A percentile compares a stretch with the other conserved stretches of the same genome.
Conservation (phyloP, 2,113 vertebrate genomes). For the Gymnogyps californianus region DNA sequence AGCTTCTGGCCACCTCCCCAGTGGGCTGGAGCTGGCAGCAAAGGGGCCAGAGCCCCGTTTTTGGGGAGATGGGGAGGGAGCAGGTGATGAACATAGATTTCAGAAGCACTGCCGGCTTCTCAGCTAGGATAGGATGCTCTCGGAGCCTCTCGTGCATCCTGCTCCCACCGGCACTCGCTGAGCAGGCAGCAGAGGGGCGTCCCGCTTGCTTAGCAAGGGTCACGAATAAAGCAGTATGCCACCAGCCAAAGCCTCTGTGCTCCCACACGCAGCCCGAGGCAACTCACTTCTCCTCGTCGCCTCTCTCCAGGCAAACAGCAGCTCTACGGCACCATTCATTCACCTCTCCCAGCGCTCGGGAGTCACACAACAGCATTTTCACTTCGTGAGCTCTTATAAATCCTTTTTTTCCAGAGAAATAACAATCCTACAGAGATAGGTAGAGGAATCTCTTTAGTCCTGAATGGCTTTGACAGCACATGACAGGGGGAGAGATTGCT, state of each 20-base stretch:
- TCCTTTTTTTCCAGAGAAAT: background rate
- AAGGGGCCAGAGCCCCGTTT: background rate
- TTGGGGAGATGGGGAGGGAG: background rate
- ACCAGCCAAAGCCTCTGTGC: background rate
- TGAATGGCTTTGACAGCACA: background rate
- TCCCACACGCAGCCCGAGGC: background rate
- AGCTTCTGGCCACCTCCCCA: background rate
- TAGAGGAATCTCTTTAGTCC: background rate
- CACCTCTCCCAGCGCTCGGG: background rate
- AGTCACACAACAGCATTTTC: background rate
- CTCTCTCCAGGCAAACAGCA: background rate
- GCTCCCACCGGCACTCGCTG: background rate
- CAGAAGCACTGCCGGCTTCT: background rate
- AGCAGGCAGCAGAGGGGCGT: background rate
- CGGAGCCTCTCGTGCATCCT: fast-evolving
- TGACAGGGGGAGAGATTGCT: background rate
- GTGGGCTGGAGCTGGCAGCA: background rate
- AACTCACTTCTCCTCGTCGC: background rate
- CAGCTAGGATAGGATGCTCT: background rate
- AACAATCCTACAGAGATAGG: background rate
- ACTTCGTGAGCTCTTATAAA: background rate
- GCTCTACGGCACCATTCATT: fast-evolving
- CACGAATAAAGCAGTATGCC: background rate
- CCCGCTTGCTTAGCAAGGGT: background rate
- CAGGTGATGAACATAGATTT: background rate